Percentiles rank a stretch among this genome's conserved stretches.
phyloP scores from a whole-genome alignment of 2,797 vertebrate species.

The Pelodytes ibericus region DNA sequence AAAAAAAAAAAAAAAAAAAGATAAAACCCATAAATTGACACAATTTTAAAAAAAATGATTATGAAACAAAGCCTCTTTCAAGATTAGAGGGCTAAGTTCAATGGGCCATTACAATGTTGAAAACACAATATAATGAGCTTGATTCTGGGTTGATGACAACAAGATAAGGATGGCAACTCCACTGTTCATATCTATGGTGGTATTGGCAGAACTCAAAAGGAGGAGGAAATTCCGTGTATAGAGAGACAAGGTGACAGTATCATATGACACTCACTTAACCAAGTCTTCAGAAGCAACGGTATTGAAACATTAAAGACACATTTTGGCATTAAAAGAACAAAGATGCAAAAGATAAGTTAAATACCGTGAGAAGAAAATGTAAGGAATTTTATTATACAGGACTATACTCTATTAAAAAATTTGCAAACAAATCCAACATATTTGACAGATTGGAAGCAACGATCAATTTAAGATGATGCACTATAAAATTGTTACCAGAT shows the following conservation, averaged over 20 bases:
- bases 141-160: constrained; percentile 44
- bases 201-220: constrained; percentile 49
- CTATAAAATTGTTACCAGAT: no score
- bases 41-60: background rate
- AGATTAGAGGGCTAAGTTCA: background rate
- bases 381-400: constrained; percentile 30
- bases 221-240: constrained; percentile 29
- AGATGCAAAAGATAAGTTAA: constrained; percentile 48
- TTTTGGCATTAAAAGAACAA: constrained; percentile 51
- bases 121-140: constrained; percentile 22
- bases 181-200: constrained; percentile 1
- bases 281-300: constrained; percentile 6
- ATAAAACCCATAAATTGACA: no score
- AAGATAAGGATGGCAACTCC: constrained; percentile 45
- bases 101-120: constrained; percentile 17
- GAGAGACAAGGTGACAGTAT: constrained; percentile 45
- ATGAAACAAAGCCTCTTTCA: background rate
- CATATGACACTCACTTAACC: constrained; percentile 24
- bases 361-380: constrained; percentile 39
- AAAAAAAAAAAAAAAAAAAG: no score
- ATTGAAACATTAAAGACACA: constrained; percentile 1
- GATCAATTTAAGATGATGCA: no score
- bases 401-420: background rate
- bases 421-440: background rate
- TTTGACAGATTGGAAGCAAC: background rate